Conservation (phyloP, 2,888 invertebrate species). For the Linnaemya vulpina region DNA sequence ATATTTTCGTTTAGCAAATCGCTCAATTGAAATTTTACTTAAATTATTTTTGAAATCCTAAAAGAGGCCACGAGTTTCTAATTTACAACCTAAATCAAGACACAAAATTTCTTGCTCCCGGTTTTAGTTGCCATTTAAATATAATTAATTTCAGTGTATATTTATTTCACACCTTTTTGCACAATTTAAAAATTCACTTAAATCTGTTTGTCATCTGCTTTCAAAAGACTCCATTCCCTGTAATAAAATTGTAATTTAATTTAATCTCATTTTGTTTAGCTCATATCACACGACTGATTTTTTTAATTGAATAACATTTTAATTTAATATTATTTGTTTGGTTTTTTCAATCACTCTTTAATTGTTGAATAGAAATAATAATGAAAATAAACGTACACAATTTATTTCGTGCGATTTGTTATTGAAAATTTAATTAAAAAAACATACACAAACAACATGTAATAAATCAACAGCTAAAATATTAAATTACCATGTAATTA, state of each 20-base stretch:
- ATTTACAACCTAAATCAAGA: background rate
- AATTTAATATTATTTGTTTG: background rate
- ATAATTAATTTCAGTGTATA: background rate
- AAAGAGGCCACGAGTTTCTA: background rate
- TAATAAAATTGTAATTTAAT: conserved; percentile 48
- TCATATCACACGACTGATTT: conserved; percentile 19
- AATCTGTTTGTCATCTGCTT: conserved; percentile 25
- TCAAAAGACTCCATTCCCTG: conserved; percentile 12
- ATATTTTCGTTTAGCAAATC: background rate
- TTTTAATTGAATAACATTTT: conserved; percentile 32
- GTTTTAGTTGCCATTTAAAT: background rate
- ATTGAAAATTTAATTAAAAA: conserved; percentile 18
- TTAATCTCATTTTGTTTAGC: conserved; percentile 33
- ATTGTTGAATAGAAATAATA: conserved; percentile 1
- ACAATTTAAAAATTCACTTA: background rate
- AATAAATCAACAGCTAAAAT: conserved; percentile 37
- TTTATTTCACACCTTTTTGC: background rate
- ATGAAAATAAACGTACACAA: conserved; percentile 6
- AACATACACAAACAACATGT: background rate
- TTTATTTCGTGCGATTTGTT: conserved; percentile 10
- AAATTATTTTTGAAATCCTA: too few species aligned
- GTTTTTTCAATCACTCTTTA: background rate
- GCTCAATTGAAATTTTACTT: too few species aligned
- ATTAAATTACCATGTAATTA: conserved; percentile 32
- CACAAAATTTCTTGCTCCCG: background rate